phyloP scores from a whole-genome alignment of 2,113 vertebrate genomes.

The Ceuthmochares aereus region DNA sequence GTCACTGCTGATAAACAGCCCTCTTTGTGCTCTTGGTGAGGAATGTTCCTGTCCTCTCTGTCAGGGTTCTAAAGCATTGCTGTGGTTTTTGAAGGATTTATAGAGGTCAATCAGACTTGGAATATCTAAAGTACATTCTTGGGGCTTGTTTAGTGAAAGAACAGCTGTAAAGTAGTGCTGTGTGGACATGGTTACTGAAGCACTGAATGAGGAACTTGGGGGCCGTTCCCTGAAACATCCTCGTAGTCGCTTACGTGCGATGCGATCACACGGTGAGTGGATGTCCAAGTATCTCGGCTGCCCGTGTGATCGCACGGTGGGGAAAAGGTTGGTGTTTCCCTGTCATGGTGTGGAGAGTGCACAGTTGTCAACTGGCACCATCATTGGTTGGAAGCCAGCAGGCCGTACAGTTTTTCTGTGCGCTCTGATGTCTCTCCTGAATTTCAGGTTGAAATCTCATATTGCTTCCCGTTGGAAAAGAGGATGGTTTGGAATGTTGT shows the following conservation, averaged over 20 bases:
- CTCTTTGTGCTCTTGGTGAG: neutral
- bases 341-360: neutral
- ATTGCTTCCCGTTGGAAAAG: neutral
- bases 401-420: neutral
- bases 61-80: neutral
- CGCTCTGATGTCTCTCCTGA: neutral
- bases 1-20: neutral
- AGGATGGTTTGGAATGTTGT: neutral
- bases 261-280: neutral
- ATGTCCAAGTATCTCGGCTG: neutral
- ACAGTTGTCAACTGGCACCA: neutral
- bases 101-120: neutral
- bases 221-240: neutral
- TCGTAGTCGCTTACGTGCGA: neutral
- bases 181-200: neutral
- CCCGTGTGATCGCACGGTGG: neutral
- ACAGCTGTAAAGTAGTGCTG: neutral
- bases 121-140: neutral
- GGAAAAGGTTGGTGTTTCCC: neutral
- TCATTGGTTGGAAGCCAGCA: neutral
- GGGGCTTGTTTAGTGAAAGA: neutral
- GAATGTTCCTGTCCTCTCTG: neutral
- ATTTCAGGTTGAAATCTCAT: neutral
- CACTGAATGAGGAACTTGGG: neutral
- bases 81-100: neutral